Percentiles rank a stretch among this genome's conserved stretches.
Conservation (phyloP, 2,888 invertebrate genomes). For the Thalpophila matura region DNA sequence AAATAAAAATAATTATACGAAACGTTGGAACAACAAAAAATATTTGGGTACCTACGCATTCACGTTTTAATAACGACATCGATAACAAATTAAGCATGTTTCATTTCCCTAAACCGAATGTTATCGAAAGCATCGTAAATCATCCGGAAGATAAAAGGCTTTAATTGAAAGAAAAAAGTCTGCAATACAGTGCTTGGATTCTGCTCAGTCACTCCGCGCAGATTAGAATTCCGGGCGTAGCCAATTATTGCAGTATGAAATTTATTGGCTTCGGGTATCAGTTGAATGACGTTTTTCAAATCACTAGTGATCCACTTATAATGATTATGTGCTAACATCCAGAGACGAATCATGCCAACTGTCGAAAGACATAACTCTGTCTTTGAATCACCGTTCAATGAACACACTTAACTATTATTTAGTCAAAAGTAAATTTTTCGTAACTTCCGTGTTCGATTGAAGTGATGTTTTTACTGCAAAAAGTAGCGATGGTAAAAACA, state of each 20-base stretch:
- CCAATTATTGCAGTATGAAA: conserved; percentile 83
- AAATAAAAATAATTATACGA: conserved; percentile 82
- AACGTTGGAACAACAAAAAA: conserved; percentile 69
- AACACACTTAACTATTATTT: conserved; percentile 68
- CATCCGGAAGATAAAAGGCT: conserved; percentile 84
- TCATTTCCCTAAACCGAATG: conserved; percentile 68
- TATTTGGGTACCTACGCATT: conserved; percentile 63
- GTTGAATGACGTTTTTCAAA: conserved; percentile 71
- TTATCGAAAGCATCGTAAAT: conserved; percentile 79
- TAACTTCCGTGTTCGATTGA: conserved; percentile 82
- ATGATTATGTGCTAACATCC: conserved; percentile 38
- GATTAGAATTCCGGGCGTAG: conserved; percentile 85
- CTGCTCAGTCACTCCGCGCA: conserved; percentile 83
- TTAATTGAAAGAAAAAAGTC: conserved; percentile 86
- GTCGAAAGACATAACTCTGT: conserved; percentile 46
- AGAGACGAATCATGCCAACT: conserved; percentile 21
- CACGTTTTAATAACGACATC: conserved; percentile 67
- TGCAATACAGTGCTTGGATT: conserved; percentile 78
- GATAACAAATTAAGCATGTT: conserved; percentile 68
- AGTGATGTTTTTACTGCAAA: conserved; percentile 79
- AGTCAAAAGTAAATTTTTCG: conserved; percentile 74
- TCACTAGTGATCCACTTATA: conserved; percentile 64
- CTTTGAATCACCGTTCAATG: conserved; percentile 66
- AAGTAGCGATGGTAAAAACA: conserved; percentile 85
- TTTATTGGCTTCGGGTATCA: conserved; percentile 82